phyloP scores from a whole-genome alignment of 2,888 invertebrate species.

The Rapana venosa region DNA sequence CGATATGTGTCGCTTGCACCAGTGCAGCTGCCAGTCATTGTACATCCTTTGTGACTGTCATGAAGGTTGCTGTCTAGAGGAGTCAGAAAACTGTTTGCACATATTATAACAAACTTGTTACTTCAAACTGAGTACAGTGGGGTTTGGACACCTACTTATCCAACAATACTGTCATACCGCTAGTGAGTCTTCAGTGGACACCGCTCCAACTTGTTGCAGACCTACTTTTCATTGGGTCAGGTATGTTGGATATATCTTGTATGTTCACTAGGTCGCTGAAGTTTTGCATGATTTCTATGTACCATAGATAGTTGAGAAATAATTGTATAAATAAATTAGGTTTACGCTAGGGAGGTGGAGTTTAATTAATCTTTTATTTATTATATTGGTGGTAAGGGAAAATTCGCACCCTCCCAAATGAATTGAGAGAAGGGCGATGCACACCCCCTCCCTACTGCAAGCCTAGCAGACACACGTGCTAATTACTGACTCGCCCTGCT shows the following conservation, averaged over 20 bases:
- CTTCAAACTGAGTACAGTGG: neutral
- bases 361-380: neutral
- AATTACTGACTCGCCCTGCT: neutral
- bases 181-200: neutral
- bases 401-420: neutral
- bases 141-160: neutral
- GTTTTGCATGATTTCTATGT: neutral
- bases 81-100: neutral
- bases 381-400: neutral
- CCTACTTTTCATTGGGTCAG: neutral
- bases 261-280: neutral
- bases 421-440: neutral
- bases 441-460: neutral
- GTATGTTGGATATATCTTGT: neutral
- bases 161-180: neutral
- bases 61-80: neutral
- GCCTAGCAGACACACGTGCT: neutral
- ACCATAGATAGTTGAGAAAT: neutral
- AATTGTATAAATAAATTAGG: neutral
- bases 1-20: neutral
- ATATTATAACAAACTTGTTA: neutral
- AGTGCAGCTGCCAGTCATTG: neutral
- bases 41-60: neutral
- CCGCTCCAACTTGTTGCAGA: neutral
- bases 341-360: neutral